Base-by-base conservation (phyloP, 2,113 vertebrate genomes). In the Taurulus bubalis region DNA sequence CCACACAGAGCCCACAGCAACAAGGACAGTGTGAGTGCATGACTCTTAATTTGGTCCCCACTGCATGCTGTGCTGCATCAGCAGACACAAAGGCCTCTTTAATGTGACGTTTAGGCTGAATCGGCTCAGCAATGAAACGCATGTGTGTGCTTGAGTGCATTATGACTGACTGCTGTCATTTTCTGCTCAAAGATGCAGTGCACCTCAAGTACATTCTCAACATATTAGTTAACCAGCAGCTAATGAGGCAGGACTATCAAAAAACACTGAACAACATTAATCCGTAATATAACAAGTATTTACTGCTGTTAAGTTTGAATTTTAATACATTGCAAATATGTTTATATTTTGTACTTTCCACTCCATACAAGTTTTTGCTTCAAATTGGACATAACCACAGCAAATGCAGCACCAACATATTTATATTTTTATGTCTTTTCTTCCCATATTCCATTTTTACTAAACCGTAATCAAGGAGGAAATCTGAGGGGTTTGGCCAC, bases 1-100 rank as follows among this genome's bases (percentile, higher is more conserved):
- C 73, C 72, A 69, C 77, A 76, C 60, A 0, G 59, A 69, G 83
- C 66, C 68, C 71, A 71, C 49, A 26, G 7, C n/a, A 77, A 30
- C 47, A 64, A 34, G 26, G 81, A 51, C 79, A 78, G 82, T 42
- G 9, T 64, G 76, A 86, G 63, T 42, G 75, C 78, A 36, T 36
- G 82, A 22, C 77, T 55, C 66, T 38, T 73, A 40, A 71, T 83
- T 75, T 56, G 51, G 71, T 12, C 71, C 64, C 67, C 71, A 2
- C 62, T 58, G 15, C 71, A 15, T 3, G 47, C 72, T 65, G 89
- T 1, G 16, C 69, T 18, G 63, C 70, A 55, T 62, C 18, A 3
- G 68, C 66, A 40, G 45, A 70, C 64, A 1, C 20, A 6, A 60
- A 24, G 2, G 42, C 80, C 64, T 42, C 49, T 56, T 36, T 72